Conservation (phyloP, 2,888 invertebrate genomes). For the Cepaea hortensis region DNA sequence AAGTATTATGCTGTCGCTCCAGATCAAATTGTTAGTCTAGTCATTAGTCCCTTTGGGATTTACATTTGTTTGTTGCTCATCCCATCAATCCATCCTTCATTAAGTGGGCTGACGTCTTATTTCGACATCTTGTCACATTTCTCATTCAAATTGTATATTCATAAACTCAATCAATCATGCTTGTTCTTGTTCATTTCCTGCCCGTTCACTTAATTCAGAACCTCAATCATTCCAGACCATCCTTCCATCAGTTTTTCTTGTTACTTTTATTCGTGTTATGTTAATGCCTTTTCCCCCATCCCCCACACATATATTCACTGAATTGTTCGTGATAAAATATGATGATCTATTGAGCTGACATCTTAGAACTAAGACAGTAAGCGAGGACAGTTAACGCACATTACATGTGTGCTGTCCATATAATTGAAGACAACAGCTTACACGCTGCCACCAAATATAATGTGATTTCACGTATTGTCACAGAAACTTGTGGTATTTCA, state of each 20-base stretch:
- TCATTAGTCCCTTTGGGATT: background rate
- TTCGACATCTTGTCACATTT: background rate
- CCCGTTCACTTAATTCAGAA: background rate
- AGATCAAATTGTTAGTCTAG: constrained; percentile 23
- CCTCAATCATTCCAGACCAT: background rate
- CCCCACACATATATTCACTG: background rate
- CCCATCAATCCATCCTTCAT: background rate
- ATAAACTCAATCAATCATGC: background rate
- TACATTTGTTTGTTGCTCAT: background rate
- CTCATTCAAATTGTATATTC: background rate
- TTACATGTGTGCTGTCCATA: background rate
- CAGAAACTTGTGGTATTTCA: background rate
- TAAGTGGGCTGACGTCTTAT: too few relatives aligned
- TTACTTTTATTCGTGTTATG: background rate
- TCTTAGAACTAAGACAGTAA: constrained; percentile 16
- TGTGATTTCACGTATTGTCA: too few relatives aligned
- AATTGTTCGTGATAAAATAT: too few relatives aligned
- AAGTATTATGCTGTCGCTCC: background rate
- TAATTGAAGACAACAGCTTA: background rate
- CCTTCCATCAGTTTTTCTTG: background rate
- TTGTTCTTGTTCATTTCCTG: background rate
- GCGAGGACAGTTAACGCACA: background rate
- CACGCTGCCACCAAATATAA: background rate
- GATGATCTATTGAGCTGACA: background rate
- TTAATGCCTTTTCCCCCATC: background rate